phyloP scores from a whole-genome alignment of 2,113 vertebrate genomes.

The Scomber japonicus region DNA sequence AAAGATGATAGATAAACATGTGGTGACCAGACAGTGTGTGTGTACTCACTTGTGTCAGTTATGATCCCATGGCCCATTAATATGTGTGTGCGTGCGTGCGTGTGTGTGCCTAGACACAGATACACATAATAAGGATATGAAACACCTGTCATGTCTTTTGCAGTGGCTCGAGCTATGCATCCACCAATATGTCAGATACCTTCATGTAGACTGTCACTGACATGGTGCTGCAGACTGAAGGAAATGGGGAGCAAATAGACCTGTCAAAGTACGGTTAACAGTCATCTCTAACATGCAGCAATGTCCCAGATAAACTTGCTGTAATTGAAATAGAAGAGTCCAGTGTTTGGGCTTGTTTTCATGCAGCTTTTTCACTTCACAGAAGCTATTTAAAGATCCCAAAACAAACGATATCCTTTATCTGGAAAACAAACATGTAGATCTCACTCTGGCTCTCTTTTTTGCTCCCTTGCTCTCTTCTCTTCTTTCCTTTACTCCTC shows the following conservation, averaged over 20 bases:
- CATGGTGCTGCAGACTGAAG: constrained; percentile 34
- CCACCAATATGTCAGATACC: constrained; percentile 37
- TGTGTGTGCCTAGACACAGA: constrained; percentile 15
- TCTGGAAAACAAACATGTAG: constrained; percentile 66
- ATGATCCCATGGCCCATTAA: constrained; percentile 33
- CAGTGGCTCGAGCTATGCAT: constrained; percentile 17
- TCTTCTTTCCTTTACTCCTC: constrained; percentile 48
- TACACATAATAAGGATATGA: constrained; percentile 40
- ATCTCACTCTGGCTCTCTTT: constrained; percentile 19
- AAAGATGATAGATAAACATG: constrained; percentile 66
- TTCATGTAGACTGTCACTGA: constrained; percentile 44
- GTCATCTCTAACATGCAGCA: constrained; percentile 15
- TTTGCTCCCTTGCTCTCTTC: constrained; percentile 5
- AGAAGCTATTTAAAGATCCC: constrained; percentile 44
- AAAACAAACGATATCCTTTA: constrained; percentile 51
- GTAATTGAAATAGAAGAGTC: constrained; percentile 22
- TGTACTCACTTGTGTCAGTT: constrained; percentile 51
- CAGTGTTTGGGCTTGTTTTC: constrained; percentile 23
- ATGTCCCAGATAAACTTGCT: constrained; percentile 26
- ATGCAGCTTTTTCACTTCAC: constrained; percentile 21
- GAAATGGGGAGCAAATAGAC: constrained; percentile 30
- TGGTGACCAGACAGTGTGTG: constrained; percentile 49
- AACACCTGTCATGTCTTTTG: constrained; percentile 70
- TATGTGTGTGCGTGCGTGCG: neutral
- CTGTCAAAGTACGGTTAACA: constrained; percentile 30